Evolutionary conservation across 2,888 invertebrate genomes (phyloP).

Genomic region (Achlya flavicornis): DNA sequence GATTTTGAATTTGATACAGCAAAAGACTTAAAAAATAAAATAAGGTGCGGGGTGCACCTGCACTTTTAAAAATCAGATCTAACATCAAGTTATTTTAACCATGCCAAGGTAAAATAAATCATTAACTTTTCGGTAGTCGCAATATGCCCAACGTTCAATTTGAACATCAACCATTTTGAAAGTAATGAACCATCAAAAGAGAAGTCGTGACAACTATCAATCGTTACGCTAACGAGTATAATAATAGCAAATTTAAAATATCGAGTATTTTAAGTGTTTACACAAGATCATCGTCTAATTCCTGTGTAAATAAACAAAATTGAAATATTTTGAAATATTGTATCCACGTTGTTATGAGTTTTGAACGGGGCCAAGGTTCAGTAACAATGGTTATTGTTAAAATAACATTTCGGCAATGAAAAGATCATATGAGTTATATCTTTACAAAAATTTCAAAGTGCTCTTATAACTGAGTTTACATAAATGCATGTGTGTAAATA

Average conservation of each 20-base stretch:
- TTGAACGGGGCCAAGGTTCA: constrained; percentile 67
- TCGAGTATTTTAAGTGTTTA: constrained; percentile 53
- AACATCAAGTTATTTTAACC: too few relatives aligned
- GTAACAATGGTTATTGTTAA: constrained; percentile 68
- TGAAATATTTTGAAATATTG: constrained; percentile 47
- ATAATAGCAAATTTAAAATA: constrained; percentile 58
- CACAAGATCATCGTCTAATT: constrained; percentile 46
- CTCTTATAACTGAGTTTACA: constrained; percentile 16
- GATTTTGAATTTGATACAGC: too few relatives aligned
- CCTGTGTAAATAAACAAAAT: constrained; percentile 59
- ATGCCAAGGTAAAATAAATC: too few relatives aligned
- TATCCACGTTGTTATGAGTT: constrained; percentile 39
- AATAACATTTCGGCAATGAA: constrained; percentile 60
- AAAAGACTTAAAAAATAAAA: too few relatives aligned
- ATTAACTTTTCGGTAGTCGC: neutral
- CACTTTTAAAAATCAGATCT: too few relatives aligned
- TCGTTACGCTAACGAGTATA: constrained; percentile 57
- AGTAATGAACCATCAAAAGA: constrained; percentile 21
- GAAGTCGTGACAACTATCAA: constrained; percentile 60
- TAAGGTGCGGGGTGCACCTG: too few relatives aligned
- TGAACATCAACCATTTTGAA: neutral
- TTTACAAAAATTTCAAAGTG: constrained; percentile 18
- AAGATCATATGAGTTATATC: constrained; percentile 29
- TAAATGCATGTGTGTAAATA: constrained; percentile 2
- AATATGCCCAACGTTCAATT: neutral